Conservation (phyloP, 2,113 vertebrate genomes). For the Corythaixoides concolor region DNA sequence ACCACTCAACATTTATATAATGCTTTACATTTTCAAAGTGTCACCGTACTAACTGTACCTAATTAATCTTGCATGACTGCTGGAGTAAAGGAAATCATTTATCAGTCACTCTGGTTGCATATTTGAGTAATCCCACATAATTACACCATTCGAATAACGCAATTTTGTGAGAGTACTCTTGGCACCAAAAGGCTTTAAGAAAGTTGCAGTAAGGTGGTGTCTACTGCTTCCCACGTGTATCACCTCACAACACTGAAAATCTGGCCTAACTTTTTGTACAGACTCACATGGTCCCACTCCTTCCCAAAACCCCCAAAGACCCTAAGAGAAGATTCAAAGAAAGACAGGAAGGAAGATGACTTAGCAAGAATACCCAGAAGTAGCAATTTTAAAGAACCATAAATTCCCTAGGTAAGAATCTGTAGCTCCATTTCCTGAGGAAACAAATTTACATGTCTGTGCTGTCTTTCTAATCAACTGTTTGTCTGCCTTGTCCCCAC, state of each 20-base stretch:
- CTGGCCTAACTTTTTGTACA: not conserved
- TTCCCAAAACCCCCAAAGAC: not conserved
- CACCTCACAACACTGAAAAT: not conserved
- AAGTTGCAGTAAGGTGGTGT: not conserved
- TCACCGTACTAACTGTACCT: not conserved
- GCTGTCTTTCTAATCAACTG: slow-evolving; percentile 52
- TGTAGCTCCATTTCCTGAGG: slow-evolving; percentile 28
- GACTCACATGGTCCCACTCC: not conserved
- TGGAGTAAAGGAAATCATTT: slow-evolving; percentile 15
- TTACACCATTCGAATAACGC: not conserved
- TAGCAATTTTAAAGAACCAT: slow-evolving; percentile 21
- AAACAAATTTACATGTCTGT: slow-evolving; percentile 32
- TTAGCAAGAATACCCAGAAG: slow-evolving; percentile 10
- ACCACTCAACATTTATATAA: not conserved
- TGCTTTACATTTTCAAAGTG: not conserved
- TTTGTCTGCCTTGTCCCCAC: not conserved
- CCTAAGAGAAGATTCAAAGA: not conserved
- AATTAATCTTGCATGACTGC: slow-evolving; percentile 11
- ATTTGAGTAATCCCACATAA: slow-evolving; percentile 21
- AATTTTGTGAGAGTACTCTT: not conserved
- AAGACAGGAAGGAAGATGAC: slow-evolving; percentile 42
- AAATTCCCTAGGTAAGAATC: not conserved
- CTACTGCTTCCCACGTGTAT: not conserved
- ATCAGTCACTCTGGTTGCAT: not conserved
- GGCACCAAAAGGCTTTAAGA: not conserved